phyloP scores from a whole-genome alignment of 2,888 invertebrate species.

The Pycnomerus fuliginosus region DNA sequence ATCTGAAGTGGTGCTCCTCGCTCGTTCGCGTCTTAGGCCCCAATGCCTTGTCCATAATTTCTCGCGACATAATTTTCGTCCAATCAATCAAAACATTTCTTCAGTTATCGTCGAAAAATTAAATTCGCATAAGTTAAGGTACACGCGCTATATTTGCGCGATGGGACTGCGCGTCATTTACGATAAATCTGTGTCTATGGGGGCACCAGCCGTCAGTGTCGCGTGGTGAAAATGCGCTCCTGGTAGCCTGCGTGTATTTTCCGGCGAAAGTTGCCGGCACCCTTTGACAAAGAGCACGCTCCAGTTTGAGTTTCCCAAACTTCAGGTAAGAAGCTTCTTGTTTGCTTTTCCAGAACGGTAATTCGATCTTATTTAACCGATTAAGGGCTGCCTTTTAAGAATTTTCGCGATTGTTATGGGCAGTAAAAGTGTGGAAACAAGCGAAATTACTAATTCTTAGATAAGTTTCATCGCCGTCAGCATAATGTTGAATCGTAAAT shows the following conservation, averaged over 20 bases:
- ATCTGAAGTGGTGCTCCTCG: conserved; percentile 12
- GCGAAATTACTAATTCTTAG: no score
- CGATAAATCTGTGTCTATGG: conserved; percentile 22
- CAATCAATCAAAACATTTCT: conserved; percentile 9
- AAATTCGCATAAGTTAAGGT: conserved; percentile 11
- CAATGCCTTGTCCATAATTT: conserved; percentile 16
- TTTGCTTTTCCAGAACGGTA: no score
- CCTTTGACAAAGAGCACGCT: conserved; percentile 11
- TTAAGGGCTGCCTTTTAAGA: no score
- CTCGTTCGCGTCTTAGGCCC: conserved; percentile 14
- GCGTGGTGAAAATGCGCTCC: conserved; percentile 20
- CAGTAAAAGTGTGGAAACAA: no score
- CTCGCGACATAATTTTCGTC: conserved; percentile 18
- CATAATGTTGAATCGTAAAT: conserved; percentile 5
- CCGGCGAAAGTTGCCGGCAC: conserved; percentile 12
- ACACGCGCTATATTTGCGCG: conserved; percentile 25
- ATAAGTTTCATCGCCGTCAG: conserved; percentile 8
- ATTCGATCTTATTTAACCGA: no score
- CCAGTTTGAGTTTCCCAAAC: conserved; percentile 14
- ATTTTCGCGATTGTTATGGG: no score
- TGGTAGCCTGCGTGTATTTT: conserved; percentile 14
- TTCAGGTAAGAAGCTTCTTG: conserved; percentile 7
- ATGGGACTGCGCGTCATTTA: conserved; percentile 12
- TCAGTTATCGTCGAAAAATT: conserved; percentile 1
- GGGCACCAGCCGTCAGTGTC: conserved; percentile 21